Percentiles rank a stretch among this genome's conserved stretches.
phyloP scores from a whole-genome alignment of 2,888 invertebrate species.

The Heliconius sara region DNA sequence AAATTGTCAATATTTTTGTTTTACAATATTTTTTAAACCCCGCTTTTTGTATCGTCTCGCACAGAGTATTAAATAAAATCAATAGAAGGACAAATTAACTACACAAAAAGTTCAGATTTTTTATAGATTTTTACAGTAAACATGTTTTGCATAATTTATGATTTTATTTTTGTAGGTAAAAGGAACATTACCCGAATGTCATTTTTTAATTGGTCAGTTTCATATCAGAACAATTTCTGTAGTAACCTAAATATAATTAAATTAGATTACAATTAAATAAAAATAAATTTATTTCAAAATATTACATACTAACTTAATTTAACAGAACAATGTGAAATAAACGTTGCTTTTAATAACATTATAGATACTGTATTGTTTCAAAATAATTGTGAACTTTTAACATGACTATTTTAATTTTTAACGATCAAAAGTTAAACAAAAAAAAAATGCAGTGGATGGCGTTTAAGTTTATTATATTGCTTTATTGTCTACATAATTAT shows the following conservation, averaged over 20 bases:
- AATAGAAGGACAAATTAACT: slow-evolving; percentile 4
- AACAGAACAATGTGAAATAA: slow-evolving; percentile 7
- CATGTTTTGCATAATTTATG: neutral
- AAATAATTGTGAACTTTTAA: neutral
- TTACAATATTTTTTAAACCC: slow-evolving; percentile 1
- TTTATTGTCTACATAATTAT: slow-evolving; percentile 14
- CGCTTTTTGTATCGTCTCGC: neutral
- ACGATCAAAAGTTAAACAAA: neutral
- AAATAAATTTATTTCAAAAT: slow-evolving; percentile 8
- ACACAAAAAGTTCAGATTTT: neutral
- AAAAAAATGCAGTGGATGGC: slow-evolving; percentile 1
- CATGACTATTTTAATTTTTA: neutral
- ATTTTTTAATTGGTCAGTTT: neutral
- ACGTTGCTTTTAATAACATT: slow-evolving; percentile 21
- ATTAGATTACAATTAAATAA: slow-evolving; percentile 17
- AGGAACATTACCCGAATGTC: neutral
- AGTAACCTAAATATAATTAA: slow-evolving; percentile 20
- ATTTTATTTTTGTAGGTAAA: neutral
- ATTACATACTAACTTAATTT: slow-evolving; percentile 24
- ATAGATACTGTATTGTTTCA: slow-evolving; percentile 19
- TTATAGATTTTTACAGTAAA: neutral
- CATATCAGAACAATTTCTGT: slow-evolving; percentile 11
- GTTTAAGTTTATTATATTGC: neutral
- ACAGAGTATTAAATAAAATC: slow-evolving; percentile 9
- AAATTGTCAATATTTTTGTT: neutral